These are phyloP conservation scores for Scylla paramamosain DNA, from an alignment of 1,140 invertebrate species.

Conservation along the genomic window DNA sequence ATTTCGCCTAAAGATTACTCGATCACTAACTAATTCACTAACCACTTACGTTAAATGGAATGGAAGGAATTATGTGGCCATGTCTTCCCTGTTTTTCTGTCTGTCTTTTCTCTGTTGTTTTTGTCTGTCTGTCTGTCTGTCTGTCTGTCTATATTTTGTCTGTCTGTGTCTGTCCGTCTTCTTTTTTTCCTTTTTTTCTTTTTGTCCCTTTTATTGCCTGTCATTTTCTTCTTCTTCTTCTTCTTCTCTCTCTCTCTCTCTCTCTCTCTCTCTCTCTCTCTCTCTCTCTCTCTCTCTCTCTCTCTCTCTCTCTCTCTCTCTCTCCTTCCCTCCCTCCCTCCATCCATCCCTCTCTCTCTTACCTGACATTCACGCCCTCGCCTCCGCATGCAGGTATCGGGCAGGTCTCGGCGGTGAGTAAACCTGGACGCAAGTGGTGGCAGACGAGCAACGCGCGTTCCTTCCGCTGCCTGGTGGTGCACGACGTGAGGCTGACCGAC, in stretches of 20 bases:
- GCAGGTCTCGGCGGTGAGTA: slow-evolving; percentile 41
- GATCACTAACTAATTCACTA: no score
- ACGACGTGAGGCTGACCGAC: slow-evolving; percentile 55
- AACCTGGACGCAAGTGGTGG: slow-evolving; percentile 56
- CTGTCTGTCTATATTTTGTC: no score
- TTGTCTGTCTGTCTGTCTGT: no score
- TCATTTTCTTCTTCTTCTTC: background rate
- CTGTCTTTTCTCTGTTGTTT: no score
- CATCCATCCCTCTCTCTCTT: background rate
- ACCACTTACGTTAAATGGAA: no score
- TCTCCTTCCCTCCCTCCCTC: background rate
- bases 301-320: background rate
- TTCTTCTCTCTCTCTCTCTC: background rate
- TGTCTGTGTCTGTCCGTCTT: no score
- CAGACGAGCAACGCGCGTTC: slow-evolving; percentile 57
- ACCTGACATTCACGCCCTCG: no score
- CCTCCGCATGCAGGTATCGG: slow-evolving; percentile 5
- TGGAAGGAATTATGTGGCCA: background rate
- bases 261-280: background rate
- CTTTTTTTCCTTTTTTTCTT: background rate
- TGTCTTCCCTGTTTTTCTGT: no score
- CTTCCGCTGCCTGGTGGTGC: slow-evolving; percentile 62
- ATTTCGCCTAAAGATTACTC: no score
- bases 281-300: background rate
- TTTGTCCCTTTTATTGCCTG: background rate